Base-by-base conservation (phyloP, 2,797 vertebrate species). In the Oreonectes daqikongensis region DNA sequence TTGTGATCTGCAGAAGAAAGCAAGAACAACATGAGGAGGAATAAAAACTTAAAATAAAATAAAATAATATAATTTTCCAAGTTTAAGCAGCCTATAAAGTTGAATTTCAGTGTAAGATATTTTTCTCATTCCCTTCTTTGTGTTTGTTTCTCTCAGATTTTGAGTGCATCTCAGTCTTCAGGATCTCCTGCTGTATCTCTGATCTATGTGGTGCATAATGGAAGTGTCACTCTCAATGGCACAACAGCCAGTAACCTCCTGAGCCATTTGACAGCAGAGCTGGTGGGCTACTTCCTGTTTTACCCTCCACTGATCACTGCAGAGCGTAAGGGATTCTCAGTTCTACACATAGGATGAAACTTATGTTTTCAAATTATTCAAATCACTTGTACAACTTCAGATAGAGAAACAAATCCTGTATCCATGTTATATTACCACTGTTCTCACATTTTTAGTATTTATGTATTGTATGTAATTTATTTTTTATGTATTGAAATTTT, bases 231-330 rank as follows among this genome's bases (percentile, higher is more conserved):
- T 77, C 92, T 99, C 81, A 97, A 98, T 12, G 97, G 97, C 83
- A 98, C 95, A 0, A 82, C 89, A 52, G 95, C 97, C 87, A 96
- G 96, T 91, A 95, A 94, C 88, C 94, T 99, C 71, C 95, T 99
- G 64, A 94, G 95, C 87, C 94, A 94, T 86, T 94, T 99, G 84
- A 97, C 96, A 0, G 96, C 97, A 24, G 97, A 99, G 89, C 90
- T 98, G 85, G 96, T 99, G 84, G 97, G 97, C 69, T 99, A 99
- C 92, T 98, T 98, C 90, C 95, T 99, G 81, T 96, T 95, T 90
- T 97, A 97, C 87, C 97, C 97, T 0, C 97, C 97, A 3, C 94
- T 97, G 84, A 91, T 96, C 85, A 95, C 97, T 42, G 96, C 97
- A 14, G 97, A 99, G 89, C 95, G 97, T 99, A 93, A 95, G 95